Percentiles rank a stretch among this genome's conserved stretches.
Conservation (phyloP, 2,113 vertebrate species). For the Sapayoa aenigma region DNA sequence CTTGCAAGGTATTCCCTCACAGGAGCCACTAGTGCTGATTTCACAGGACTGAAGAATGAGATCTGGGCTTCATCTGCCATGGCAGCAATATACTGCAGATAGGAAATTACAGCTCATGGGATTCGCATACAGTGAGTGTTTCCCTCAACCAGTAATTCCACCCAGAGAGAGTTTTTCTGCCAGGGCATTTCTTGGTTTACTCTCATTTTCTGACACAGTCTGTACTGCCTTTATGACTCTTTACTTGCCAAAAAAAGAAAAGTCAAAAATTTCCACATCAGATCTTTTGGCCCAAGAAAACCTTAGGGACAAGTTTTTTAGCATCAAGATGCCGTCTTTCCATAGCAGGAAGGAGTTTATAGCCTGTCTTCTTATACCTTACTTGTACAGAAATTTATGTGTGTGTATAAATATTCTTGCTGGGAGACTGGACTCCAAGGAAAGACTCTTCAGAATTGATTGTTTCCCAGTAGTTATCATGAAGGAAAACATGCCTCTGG, state of each 20-base stretch:
- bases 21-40: neutral
- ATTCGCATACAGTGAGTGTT: neutral
- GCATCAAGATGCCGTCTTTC: neutral
- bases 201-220: constrained; percentile 1
- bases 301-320: neutral
- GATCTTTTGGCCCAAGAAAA: neutral
- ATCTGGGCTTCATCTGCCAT: neutral
- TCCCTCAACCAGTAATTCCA: constrained; percentile 30
- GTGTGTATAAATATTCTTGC: neutral
- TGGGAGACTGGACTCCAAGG: neutral
- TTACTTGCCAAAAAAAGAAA: neutral
- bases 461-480: neutral
- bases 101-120: constrained; percentile 34
- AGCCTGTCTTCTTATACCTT: neutral
- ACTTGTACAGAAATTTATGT: neutral
- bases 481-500: neutral
- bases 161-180: neutral
- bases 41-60: constrained; percentile 11
- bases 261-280: neutral
- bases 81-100: neutral
- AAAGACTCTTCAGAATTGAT: neutral
- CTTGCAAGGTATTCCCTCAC: neutral
- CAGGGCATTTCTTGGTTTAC: neutral
- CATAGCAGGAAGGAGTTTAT: neutral
- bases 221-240: constrained; percentile 27